Evolutionary conservation across 1,140 invertebrate genomes (phyloP).

Genomic region (Physella acuta): DNA sequence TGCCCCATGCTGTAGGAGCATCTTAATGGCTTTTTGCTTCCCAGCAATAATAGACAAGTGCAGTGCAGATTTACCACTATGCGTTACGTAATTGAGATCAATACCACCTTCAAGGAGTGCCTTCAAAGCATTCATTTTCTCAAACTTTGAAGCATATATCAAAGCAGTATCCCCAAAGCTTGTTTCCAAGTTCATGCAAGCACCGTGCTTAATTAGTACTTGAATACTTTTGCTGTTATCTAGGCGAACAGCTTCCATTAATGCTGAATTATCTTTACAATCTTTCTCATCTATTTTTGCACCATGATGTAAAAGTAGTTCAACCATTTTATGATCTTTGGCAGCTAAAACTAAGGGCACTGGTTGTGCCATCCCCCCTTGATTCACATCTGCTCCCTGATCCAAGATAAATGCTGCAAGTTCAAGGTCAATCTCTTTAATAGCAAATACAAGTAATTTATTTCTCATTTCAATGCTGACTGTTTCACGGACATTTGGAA

Average conservation of each 20-base stretch:
- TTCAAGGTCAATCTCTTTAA: neutral
- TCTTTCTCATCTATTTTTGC: neutral
- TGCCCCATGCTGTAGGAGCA: conserved; percentile 1
- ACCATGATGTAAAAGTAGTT: conserved; percentile 2
- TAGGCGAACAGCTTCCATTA: neutral
- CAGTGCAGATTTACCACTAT: neutral
- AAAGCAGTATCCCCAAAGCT: neutral
- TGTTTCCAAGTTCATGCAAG: neutral
- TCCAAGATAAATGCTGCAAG: conserved; percentile 1
- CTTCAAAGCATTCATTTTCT: neutral
- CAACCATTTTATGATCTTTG: neutral
- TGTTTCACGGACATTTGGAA: too few relatives aligned
- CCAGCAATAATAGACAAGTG: neutral
- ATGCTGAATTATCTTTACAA: neutral
- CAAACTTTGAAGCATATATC: neutral
- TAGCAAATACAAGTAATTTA: neutral
- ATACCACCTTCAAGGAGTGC: neutral
- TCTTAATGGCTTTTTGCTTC: neutral
- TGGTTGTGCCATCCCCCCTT: neutral
- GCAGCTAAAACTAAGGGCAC: neutral
- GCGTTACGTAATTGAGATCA: conserved; percentile 3
- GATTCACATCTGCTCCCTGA: neutral
- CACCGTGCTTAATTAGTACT: neutral
- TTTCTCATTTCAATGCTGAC: neutral
- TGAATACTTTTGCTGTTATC: neutral